Conservation (phyloP, 2,113 vertebrate species). For the human region DNA sequence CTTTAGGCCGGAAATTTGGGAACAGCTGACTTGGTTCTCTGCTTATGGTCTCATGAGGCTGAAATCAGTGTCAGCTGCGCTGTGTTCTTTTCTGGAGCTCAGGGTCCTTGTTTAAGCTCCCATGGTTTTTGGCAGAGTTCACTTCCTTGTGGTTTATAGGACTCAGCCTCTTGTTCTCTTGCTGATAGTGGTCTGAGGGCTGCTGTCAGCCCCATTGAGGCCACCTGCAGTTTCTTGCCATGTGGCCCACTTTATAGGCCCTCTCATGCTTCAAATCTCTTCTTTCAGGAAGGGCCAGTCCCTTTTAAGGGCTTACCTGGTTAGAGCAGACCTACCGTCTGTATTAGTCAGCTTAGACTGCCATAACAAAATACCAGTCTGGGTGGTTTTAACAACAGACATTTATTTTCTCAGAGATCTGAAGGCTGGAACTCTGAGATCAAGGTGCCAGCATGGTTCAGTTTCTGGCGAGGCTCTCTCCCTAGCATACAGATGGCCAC, state of each 20-base stretch:
- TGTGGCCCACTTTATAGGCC: not conserved
- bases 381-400: not conserved
- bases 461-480: not conserved
- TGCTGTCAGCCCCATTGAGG: not conserved
- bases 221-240: not conserved
- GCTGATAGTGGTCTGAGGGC: not conserved
- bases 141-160: not conserved
- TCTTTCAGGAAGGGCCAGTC: not conserved
- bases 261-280: not conserved
- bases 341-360: not conserved
- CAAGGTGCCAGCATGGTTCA: not conserved
- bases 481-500: not conserved
- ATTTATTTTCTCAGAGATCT: conserved; percentile 24
- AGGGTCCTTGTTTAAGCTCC: not conserved
- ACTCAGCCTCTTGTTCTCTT: not conserved
- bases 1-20: not conserved
- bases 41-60: not conserved
- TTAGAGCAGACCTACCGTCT: not conserved
- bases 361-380: not conserved
- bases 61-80: not conserved
- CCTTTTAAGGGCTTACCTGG: not conserved
- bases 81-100: not conserved
- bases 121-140: not conserved
- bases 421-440: not conserved
- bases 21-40: not conserved